phyloP scores from a whole-genome alignment of 2,797 vertebrate species.

The Hafferia zeledoni region DNA sequence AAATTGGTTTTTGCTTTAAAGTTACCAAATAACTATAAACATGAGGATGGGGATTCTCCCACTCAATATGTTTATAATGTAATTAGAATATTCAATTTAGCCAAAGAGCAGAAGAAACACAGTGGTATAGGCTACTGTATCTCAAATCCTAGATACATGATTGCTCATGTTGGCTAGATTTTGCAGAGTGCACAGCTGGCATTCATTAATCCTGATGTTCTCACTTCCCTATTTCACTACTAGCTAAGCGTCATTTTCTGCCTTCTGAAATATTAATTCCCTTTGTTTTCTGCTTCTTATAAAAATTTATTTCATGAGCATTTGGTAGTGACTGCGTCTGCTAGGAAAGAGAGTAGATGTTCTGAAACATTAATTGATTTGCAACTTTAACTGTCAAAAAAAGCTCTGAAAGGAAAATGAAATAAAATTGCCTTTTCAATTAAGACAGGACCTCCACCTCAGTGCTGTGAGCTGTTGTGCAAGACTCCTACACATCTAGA shows the following conservation, averaged over 20 bases:
- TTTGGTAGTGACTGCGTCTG: neutral
- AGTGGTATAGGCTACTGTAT: neutral
- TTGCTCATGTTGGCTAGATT: neutral
- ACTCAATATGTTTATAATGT: neutral
- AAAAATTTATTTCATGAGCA: neutral
- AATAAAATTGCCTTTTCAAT: neutral
- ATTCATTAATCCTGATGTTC: neutral
- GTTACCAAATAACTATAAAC: neutral
- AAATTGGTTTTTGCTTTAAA: neutral
- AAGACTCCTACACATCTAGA: neutral
- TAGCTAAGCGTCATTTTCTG: neutral
- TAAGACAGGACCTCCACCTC: neutral
- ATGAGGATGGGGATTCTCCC: neutral
- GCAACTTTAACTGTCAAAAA: slow-evolving; percentile 27
- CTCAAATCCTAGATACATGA: neutral
- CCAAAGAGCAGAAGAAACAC: neutral
- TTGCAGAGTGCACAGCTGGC: neutral
- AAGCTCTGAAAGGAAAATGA: neutral
- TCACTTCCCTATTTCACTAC: neutral
- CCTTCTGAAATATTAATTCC: neutral
- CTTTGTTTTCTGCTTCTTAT: neutral
- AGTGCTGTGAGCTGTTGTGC: neutral
- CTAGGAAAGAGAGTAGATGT: neutral
- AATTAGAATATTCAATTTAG: neutral
- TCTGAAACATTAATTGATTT: neutral